Conservation (phyloP, 1,140 invertebrate species). For the Trichonephila clavipes region DNA sequence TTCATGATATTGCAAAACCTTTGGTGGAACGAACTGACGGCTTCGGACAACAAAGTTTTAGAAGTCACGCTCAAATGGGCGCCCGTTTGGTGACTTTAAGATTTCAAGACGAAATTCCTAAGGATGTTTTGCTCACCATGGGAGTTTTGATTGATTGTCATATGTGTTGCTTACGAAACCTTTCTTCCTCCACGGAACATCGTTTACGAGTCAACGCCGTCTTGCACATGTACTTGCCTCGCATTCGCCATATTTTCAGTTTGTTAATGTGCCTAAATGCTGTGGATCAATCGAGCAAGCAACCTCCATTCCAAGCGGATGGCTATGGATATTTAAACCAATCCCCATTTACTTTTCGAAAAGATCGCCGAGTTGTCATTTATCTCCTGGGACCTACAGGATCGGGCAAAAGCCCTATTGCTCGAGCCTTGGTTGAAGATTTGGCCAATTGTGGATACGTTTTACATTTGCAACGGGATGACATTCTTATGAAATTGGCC, state of each 20-base stretch:
- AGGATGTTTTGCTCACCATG: not conserved
- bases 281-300: not conserved
- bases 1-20: not conserved
- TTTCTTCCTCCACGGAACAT: not conserved
- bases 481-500: not conserved
- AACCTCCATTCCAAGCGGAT: not conserved
- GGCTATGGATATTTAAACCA: not conserved
- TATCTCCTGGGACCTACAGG: not conserved
- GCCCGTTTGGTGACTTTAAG: not conserved
- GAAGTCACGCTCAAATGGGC: not conserved
- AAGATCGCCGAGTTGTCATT: not conserved
- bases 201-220: not conserved
- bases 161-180: not conserved
- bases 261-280: not conserved
- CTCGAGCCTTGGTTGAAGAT: not conserved
- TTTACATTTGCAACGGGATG: not conserved
- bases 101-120: not conserved
- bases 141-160: not conserved
- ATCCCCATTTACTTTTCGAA: not conserved
- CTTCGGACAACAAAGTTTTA: not conserved
- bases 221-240: not conserved
- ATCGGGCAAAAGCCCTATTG: not conserved
- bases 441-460: not conserved
- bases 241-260: not conserved
- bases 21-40: not conserved